These are phyloP conservation scores for Tyto alba DNA, from an alignment of 2,113 vertebrate species.

Conservation along the genomic window DNA sequence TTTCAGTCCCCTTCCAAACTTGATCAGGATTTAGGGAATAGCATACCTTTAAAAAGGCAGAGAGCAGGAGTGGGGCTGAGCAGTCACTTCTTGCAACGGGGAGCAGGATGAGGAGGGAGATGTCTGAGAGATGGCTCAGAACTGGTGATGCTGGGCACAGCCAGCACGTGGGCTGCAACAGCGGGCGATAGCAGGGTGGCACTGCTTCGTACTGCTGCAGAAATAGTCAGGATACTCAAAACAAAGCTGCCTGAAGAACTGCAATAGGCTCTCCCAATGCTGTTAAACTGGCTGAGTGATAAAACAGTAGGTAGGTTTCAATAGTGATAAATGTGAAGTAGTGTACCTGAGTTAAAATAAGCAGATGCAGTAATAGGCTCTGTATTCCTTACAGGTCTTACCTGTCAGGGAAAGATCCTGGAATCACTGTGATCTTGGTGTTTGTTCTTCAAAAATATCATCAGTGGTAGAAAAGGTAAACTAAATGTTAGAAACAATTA, in stretches of 20 bases:
- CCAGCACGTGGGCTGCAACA: accelerated
- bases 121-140: background rate
- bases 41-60: background rate
- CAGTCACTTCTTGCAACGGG: accelerated
- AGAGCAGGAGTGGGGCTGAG: background rate
- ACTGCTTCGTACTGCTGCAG: background rate
- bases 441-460: background rate
- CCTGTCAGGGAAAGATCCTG: background rate
- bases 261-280: background rate
- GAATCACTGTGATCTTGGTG: background rate
- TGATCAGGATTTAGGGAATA: background rate
- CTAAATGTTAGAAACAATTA: background rate
- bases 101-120: background rate
- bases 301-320: background rate
- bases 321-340: background rate
- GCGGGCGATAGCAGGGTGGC: accelerated
- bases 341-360: background rate
- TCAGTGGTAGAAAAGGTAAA: background rate
- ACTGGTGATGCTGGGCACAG: background rate
- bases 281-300: background rate
- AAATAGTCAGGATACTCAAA: background rate
- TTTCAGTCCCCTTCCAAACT: background rate
- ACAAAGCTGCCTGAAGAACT: background rate
- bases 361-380: accelerated
- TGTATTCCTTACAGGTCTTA: background rate